Conservation (phyloP, 2,797 vertebrate species). For the Tolypeutes matacus region DNA sequence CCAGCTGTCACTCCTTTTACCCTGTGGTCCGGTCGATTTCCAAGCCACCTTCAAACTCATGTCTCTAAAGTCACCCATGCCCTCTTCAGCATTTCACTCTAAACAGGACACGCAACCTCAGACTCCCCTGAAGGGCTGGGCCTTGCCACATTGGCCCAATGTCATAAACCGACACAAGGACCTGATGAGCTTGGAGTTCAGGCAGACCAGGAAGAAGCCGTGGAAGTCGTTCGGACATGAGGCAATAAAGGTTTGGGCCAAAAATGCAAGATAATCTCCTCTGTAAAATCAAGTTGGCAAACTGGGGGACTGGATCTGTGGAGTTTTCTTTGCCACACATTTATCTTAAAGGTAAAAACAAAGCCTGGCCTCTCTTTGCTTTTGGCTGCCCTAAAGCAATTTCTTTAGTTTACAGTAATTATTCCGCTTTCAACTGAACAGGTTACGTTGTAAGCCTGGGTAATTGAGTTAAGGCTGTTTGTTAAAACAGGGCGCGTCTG, state of each 20-base stretch:
- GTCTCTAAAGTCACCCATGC: not conserved
- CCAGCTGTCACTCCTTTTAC: not conserved
- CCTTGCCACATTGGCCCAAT: rapidly evolving
- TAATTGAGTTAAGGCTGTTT: slow-evolving; percentile 17
- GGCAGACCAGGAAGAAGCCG: not conserved
- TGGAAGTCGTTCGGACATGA: not conserved
- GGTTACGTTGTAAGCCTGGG: not conserved
- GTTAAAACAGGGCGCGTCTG: not conserved
- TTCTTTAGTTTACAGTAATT: not conserved
- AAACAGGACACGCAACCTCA: rapidly evolving
- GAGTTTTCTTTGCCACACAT: not conserved
- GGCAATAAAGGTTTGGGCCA: not conserved
- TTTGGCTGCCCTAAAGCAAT: not conserved
- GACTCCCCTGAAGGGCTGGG: not conserved
- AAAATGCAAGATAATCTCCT: not conserved
- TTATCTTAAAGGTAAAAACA: slow-evolving; percentile 26
- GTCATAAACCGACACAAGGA: not conserved
- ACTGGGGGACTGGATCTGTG: not conserved
- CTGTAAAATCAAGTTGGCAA: not conserved
- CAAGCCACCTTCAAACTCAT: not conserved
- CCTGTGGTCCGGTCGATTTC: not conserved
- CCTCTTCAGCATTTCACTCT: not conserved
- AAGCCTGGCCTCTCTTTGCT: not conserved
- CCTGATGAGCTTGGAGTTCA: not conserved
- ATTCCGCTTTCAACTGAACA: not conserved